Conservation (phyloP, 1,140 invertebrate species). For the Apocrypta bakeri region DNA sequence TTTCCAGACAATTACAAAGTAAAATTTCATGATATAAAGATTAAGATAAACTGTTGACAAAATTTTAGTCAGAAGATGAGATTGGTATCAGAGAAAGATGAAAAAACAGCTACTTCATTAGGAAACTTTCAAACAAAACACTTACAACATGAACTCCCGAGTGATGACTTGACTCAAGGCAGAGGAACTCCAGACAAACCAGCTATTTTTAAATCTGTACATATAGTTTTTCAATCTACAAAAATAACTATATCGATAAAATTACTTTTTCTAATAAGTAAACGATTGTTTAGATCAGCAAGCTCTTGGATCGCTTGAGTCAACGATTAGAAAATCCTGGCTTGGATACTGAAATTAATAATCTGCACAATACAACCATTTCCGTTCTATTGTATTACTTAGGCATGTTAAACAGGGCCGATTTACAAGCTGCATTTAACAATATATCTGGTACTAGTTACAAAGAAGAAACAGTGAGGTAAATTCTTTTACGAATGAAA, state of each 20-base stretch:
- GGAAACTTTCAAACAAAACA: conserved; percentile 54
- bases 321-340: conserved; percentile 71
- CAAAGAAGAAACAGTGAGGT: conserved; percentile 71
- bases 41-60: background rate
- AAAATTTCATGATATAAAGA: background rate
- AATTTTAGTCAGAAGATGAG: conserved; percentile 37
- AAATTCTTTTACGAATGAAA: background rate
- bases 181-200: conserved; percentile 64
- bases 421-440: conserved; percentile 66
- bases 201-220: conserved; percentile 64
- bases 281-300: conserved; percentile 62
- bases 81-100: conserved; percentile 27
- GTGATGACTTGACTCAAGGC: conserved; percentile 68
- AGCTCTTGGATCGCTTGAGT: conserved; percentile 68
- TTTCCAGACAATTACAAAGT: background rate
- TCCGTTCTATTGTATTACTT: conserved; percentile 68
- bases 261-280: background rate
- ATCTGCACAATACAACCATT: conserved; percentile 71
- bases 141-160: conserved; percentile 67
- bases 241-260: too few relatives aligned
- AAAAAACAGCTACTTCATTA: background rate
- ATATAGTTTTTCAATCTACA: conserved; percentile 24
- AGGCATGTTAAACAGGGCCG: conserved; percentile 63
- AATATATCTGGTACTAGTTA: conserved; percentile 72
- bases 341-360: conserved; percentile 66